phyloP scores from a whole-genome alignment of 1,140 invertebrate species.

The Sycobia sp. region DNA sequence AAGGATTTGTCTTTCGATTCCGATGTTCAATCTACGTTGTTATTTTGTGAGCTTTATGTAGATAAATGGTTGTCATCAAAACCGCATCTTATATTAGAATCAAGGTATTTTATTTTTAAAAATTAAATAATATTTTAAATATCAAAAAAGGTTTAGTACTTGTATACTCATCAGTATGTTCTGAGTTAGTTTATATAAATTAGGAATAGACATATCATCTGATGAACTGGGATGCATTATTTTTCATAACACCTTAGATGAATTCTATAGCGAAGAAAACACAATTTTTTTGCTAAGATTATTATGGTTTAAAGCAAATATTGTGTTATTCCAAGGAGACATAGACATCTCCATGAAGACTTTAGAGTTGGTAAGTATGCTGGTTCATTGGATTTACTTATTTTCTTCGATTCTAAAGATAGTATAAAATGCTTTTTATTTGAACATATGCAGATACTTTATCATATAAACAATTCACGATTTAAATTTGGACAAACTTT shows the following conservation, averaged over 20 bases:
- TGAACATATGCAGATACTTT: constrained; percentile 49
- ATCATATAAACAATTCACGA: constrained; percentile 44
- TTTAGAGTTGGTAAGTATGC: constrained; percentile 50
- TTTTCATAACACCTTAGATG: constrained; percentile 56
- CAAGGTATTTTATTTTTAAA: constrained; percentile 39
- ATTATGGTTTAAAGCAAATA: constrained; percentile 63
- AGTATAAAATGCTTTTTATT: constrained; percentile 38
- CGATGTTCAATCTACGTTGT: constrained; percentile 66
- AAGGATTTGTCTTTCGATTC: constrained; percentile 62
- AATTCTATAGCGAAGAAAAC: constrained; percentile 55
- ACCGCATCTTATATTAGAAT: constrained; percentile 55
- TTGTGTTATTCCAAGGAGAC: constrained; percentile 61
- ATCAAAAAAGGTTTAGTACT: too few species aligned
- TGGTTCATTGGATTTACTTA: too few species aligned
- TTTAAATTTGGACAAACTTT: too few species aligned
- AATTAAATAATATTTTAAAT: neutral
- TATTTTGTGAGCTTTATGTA: constrained; percentile 69
- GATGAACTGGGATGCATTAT: constrained; percentile 57
- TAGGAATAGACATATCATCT: constrained; percentile 54
- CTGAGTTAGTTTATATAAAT: constrained; percentile 40
- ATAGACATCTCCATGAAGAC: constrained; percentile 59
- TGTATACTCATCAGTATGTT: neutral
- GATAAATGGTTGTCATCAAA: constrained; percentile 65
- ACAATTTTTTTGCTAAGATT: constrained; percentile 56
- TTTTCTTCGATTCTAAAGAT: neutral